Percentiles rank a stretch among this genome's conserved stretches.
Evolutionary conservation across 2,797 vertebrate genomes (phyloP).

Genomic region (Danio kyathit): DNA sequence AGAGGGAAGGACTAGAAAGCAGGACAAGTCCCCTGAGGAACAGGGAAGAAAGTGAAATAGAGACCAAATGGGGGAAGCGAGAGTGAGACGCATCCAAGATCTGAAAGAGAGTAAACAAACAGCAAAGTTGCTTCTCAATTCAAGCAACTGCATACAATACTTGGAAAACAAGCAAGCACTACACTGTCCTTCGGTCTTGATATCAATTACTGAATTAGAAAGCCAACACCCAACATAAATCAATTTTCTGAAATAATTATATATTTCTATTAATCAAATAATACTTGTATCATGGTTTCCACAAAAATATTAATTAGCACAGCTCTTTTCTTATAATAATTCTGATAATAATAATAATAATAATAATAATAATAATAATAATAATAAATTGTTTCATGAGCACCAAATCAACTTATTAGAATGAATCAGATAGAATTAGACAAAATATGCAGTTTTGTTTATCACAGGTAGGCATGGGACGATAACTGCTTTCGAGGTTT

Average conservation of each 20-base stretch:
- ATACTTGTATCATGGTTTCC: not conserved
- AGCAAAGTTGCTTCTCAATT: constrained; percentile 29
- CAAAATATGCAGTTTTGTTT: too few species aligned
- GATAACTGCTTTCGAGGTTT: too few species aligned
- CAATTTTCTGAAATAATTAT: too few species aligned
- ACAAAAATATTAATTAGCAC: not conserved
- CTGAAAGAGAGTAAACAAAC: constrained; percentile 38
- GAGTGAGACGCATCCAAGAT: constrained; percentile 24
- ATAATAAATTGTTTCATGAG: too few species aligned
- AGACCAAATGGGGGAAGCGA: constrained; percentile 44
- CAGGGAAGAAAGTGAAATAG: constrained; percentile 45
- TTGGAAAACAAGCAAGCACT: constrained; percentile 9
- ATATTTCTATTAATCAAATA: not conserved
- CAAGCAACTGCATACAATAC: not conserved
- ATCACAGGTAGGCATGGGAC: too few species aligned
- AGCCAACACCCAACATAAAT: not conserved
- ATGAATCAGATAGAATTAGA: too few species aligned
- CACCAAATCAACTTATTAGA: too few species aligned
- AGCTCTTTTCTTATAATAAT: not conserved
- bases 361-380: too few species aligned
- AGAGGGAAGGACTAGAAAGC: constrained; percentile 68
- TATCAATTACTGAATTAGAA: constrained; percentile 15
- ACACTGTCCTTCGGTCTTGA: not conserved
- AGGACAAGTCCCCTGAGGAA: constrained; percentile 72
- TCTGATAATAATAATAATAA: too few species aligned